Evolutionary conservation across 2,113 vertebrate species (phyloP).

Genomic region (Abramis brama): DNA sequence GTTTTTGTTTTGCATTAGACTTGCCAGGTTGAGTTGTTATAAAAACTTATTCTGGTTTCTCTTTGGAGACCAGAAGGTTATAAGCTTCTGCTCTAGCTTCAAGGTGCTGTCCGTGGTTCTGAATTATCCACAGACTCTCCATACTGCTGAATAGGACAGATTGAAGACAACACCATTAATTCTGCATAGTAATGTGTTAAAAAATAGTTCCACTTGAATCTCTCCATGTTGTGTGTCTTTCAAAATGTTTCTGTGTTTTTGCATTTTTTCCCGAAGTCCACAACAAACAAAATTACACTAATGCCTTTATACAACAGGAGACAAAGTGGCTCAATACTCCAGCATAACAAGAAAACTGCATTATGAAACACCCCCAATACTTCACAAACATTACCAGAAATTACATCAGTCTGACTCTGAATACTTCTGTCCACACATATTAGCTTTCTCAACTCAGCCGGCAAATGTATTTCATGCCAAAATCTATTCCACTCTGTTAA

Average conservation of each 20-base stretch:
- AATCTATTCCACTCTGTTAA: conserved; percentile 35
- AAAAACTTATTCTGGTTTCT: background rate
- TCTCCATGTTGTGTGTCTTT: background rate
- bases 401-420: background rate
- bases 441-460: background rate
- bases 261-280: background rate
- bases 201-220: background rate
- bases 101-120: conserved; percentile 52
- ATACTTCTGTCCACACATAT: conserved; percentile 32
- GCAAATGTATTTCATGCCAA: conserved; percentile 31
- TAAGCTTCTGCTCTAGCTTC: background rate
- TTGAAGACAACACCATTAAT: conserved; percentile 28
- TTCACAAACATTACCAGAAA: background rate
- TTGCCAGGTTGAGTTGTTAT: background rate
- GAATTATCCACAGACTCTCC: background rate
- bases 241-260: background rate
- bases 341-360: background rate
- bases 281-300: background rate
- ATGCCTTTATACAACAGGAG: background rate
- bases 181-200: background rate
- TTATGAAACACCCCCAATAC: background rate
- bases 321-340: conserved; percentile 4
- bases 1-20: background rate
- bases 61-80: background rate
- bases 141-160: background rate